A percentile compares a stretch with the other conserved stretches of the same genome.
Conservation (phyloP, 2,797 vertebrate genomes). For the Silurus lanzhouensis region DNA sequence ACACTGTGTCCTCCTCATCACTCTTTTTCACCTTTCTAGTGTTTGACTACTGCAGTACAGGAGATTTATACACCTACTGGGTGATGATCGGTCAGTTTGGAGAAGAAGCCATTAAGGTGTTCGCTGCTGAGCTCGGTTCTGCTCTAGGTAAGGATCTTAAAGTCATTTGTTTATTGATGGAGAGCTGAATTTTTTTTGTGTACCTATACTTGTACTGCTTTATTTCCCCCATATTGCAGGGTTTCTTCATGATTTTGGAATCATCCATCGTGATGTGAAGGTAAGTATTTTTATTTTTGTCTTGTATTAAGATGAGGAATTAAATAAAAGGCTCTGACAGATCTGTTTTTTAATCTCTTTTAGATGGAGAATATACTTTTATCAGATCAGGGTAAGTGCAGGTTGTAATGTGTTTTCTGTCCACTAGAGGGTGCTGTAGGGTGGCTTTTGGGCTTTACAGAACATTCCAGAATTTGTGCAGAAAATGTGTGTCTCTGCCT, state of each 20-base stretch:
- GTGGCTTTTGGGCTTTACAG: not conserved
- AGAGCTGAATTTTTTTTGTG: not conserved
- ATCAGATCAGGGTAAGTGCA: slow-evolving; percentile 83
- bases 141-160: slow-evolving; percentile 79
- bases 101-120: slow-evolving; percentile 80
- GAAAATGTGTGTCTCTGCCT: not conserved
- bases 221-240: slow-evolving; percentile 65
- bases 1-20: not conserved
- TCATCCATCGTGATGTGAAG: slow-evolving; percentile 94
- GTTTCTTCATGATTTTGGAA: slow-evolving; percentile 87
- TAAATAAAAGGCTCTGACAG: not conserved
- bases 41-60: slow-evolving; percentile 83
- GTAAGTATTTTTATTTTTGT: slow-evolving; percentile 63
- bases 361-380: slow-evolving; percentile 95
- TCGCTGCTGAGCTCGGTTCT: slow-evolving; percentile 84
- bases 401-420: not conserved
- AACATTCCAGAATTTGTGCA: slow-evolving; percentile 33
- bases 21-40: slow-evolving; percentile 66
- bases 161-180: too few relatives aligned
- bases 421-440: slow-evolving; percentile 34
- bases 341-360: slow-evolving; percentile 51
- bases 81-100: slow-evolving; percentile 70
- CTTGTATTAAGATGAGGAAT: not conserved
- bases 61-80: slow-evolving; percentile 86
- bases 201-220: not conserved